Evolutionary conservation across 2,797 vertebrate genomes (phyloP).

Genomic region (Gobio occitaniae): DNA sequence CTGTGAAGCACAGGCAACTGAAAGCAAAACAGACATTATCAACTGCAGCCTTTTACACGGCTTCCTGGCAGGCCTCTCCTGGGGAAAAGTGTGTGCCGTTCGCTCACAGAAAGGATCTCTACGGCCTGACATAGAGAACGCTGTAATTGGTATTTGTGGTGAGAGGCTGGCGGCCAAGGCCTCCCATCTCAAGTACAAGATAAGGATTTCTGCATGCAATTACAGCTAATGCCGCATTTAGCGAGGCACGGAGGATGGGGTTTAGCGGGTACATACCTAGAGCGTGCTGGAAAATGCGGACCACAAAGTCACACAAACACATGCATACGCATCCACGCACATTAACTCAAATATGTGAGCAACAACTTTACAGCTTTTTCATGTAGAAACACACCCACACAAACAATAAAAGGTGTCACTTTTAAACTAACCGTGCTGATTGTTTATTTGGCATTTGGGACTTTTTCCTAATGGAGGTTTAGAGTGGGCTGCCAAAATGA

Average conservation of each 20-base stretch:
- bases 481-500: slow-evolving; percentile 40
- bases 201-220: slow-evolving; percentile 65
- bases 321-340: slow-evolving; percentile 21
- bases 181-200: slow-evolving; percentile 60
- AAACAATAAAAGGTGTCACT: slow-evolving; percentile 56
- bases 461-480: slow-evolving; percentile 60
- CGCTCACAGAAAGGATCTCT: slow-evolving; percentile 49
- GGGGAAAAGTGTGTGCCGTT: slow-evolving; percentile 52
- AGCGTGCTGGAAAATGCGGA: slow-evolving; percentile 48
- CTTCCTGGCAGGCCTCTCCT: slow-evolving; percentile 54
- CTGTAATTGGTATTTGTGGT: slow-evolving; percentile 62
- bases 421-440: slow-evolving; percentile 56
- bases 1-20: slow-evolving; percentile 38
- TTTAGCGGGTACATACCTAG: slow-evolving; percentile 47
- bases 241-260: slow-evolving; percentile 11
- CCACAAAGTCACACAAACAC: slow-evolving; percentile 45
- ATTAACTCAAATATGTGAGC: not conserved
- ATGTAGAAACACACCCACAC: slow-evolving; percentile 18
- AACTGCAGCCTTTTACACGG: slow-evolving; percentile 48
- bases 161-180: slow-evolving; percentile 57
- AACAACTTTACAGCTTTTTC: slow-evolving; percentile 15
- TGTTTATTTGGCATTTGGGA: slow-evolving; percentile 54
- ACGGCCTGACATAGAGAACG: slow-evolving; percentile 46
- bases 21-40: slow-evolving; percentile 52
- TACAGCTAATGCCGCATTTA: slow-evolving; percentile 53